Evolutionary conservation across 1,140 invertebrate genomes (phyloP).

Genomic region (Drosophila insularis): DNA sequence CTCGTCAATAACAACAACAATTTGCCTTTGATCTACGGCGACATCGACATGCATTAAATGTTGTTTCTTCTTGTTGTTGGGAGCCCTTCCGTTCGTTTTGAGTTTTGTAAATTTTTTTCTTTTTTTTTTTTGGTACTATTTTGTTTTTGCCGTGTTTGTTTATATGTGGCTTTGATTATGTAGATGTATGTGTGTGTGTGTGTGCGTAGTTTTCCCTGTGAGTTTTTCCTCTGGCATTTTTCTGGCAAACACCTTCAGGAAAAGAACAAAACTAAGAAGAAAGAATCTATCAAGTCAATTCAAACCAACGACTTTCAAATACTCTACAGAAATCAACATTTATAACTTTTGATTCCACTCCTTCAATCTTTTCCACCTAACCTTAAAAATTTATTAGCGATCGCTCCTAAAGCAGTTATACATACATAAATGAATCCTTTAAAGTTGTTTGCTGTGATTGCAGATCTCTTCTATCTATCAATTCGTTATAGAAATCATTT

Average conservation of each 20-base stretch:
- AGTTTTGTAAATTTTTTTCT: constrained; percentile 23
- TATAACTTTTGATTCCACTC: no score
- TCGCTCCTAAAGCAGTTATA: no score
- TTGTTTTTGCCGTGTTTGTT: constrained; percentile 68
- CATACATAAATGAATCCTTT: no score
- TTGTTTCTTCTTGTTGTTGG: constrained; percentile 42
- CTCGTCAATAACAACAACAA: constrained; percentile 11
- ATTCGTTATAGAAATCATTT: no score
- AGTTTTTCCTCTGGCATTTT: constrained; percentile 9
- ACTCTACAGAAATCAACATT: not conserved
- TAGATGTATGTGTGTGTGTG: not conserved
- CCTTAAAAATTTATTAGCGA: no score
- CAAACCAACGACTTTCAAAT: not conserved
- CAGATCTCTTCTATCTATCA: no score
- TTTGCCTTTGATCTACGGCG: constrained; percentile 68
- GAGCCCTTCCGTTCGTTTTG: constrained; percentile 55
- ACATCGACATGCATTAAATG: constrained; percentile 70
- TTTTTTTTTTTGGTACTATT: constrained; percentile 11
- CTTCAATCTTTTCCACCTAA: no score
- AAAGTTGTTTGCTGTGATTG: no score
- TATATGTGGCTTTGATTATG: constrained; percentile 40
- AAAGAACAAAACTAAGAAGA: not conserved
- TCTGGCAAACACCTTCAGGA: constrained; percentile 15
- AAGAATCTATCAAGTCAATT: not conserved
- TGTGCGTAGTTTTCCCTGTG: not conserved